Percentiles rank a stretch among this genome's conserved stretches.
Evolutionary conservation across 2,797 vertebrate genomes (phyloP).

Genomic region (Sarcophilus harrisii): DNA sequence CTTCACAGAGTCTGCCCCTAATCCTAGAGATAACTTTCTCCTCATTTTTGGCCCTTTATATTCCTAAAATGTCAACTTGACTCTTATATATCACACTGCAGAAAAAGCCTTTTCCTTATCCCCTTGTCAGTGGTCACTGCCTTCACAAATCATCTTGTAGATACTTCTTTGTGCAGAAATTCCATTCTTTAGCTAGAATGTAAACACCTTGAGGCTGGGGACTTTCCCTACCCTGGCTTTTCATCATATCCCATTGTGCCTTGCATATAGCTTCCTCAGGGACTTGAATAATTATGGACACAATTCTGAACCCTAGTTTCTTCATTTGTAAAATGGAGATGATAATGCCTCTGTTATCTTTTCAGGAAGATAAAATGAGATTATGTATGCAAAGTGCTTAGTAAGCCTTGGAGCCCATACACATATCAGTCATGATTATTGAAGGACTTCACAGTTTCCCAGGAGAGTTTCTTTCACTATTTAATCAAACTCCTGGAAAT

Average conservation of each 20-base stretch:
- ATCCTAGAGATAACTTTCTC: not conserved
- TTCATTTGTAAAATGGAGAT: not conserved
- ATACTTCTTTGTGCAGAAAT: not conserved
- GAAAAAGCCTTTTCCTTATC: not conserved
- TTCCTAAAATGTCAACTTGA: not conserved
- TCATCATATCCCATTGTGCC: not conserved
- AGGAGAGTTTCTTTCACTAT: not conserved
- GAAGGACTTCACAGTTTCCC: not conserved
- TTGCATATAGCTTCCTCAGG: not conserved
- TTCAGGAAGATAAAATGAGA: not conserved
- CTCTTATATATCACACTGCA: not conserved
- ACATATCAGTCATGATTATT: not conserved
- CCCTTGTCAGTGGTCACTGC: not conserved
- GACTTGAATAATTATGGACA: not conserved
- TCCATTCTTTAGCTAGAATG: not conserved
- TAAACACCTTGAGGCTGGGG: not conserved
- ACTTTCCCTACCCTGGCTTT: not conserved
- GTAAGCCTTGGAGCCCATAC: not conserved
- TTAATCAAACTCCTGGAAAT: not conserved
- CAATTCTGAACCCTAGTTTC: not conserved
- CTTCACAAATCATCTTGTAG: not conserved
- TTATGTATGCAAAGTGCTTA: not conserved
- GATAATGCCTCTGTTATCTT: not conserved
- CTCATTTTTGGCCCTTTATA: not conserved
- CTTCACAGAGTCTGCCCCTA: not conserved